A percentile compares a stretch with the other conserved stretches of the same genome.
Conservation (phyloP, 2,888 invertebrate species). For the Blomia tropicalis region DNA sequence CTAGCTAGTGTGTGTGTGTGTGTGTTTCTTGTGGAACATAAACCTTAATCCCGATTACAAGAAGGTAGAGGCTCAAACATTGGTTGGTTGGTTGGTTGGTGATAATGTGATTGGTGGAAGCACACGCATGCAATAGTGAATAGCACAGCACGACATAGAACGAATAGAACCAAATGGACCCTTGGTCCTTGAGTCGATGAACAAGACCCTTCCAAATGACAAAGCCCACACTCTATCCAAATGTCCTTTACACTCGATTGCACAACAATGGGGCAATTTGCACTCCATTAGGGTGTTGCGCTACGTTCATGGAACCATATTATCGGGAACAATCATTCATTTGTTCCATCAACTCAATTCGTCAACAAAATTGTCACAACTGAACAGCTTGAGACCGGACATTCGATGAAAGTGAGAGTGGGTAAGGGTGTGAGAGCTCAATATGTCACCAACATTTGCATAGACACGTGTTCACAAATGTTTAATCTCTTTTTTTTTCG, state of each 20-base stretch:
- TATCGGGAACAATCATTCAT: neutral
- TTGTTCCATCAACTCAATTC: neutral
- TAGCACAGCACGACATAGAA: neutral
- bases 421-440: neutral
- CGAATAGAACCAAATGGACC: neutral
- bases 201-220: too few relatives aligned
- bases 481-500: too few relatives aligned
- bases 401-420: neutral
- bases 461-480: neutral
- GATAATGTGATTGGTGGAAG: too few relatives aligned
- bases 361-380: too few relatives aligned
- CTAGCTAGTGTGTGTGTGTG: too few relatives aligned
- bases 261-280: conserved; percentile 7
- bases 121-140: neutral
- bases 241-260: conserved; percentile 7
- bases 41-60: too few relatives aligned
- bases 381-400: neutral
- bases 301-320: neutral
- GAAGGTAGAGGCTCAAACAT: too few relatives aligned
- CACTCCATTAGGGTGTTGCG: conserved; percentile 14
- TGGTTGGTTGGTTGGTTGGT: too few relatives aligned
- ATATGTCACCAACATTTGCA: neutral
- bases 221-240: too few relatives aligned
- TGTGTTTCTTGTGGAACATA: too few relatives aligned
- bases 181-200: neutral